Conservation (phyloP, 1,140 invertebrate genomes). For the Wiebesia pumilae region DNA sequence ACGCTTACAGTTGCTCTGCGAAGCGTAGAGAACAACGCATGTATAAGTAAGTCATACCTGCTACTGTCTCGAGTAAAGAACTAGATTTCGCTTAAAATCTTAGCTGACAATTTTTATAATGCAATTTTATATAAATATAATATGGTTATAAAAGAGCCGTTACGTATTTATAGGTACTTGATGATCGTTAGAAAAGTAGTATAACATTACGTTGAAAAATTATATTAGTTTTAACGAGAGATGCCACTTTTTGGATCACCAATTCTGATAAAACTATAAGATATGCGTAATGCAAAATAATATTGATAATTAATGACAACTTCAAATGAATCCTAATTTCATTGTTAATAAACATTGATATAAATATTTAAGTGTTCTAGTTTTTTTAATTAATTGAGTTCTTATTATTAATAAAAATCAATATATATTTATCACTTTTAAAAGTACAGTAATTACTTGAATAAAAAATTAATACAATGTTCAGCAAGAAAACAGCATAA, state of each 20-base stretch:
- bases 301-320: conserved; percentile 3
- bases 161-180: background rate
- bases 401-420: background rate
- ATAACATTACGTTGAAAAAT: background rate
- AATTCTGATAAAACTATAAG: conserved; percentile 2
- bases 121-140: background rate
- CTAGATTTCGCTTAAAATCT: background rate
- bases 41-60: conserved; percentile 24
- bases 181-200: background rate
- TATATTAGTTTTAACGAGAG: background rate
- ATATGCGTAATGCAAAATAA: background rate
- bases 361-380: background rate
- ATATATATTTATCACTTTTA: no score
- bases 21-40: conserved; percentile 11
- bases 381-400: background rate
- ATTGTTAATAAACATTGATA: background rate
- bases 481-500: background rate
- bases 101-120: background rate
- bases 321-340: background rate
- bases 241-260: background rate
- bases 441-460: no score
- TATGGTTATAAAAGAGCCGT: no score
- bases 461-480: background rate
- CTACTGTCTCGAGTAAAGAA: background rate
- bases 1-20: background rate